Conservation (phyloP, 2,888 invertebrate genomes). For the Nebria brevicollis region DNA sequence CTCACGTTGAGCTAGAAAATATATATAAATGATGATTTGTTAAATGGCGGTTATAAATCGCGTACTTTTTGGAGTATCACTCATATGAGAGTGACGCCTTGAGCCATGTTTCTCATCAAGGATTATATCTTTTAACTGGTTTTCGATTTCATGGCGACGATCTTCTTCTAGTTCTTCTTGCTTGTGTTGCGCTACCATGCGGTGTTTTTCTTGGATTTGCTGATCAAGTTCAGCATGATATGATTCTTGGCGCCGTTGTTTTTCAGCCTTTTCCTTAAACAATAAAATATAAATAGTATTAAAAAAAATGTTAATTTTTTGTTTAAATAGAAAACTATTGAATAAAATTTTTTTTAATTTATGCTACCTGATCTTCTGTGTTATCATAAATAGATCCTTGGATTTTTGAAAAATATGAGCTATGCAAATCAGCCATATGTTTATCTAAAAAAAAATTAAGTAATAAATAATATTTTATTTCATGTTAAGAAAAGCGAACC, state of each 20-base stretch:
- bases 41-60: neutral
- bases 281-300: neutral
- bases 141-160: conserved; percentile 66
- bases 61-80: conserved; percentile 54
- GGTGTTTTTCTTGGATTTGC: conserved; percentile 75
- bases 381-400: conserved; percentile 16
- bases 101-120: neutral
- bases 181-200: conserved; percentile 59
- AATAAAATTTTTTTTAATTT: neutral
- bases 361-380: conserved; percentile 20
- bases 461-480: neutral
- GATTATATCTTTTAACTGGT: conserved; percentile 69
- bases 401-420: conserved; percentile 57
- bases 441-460: conserved; percentile 48
- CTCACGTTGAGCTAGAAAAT: conserved; percentile 63
- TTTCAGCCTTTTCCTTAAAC: conserved; percentile 60
- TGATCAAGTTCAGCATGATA: conserved; percentile 74
- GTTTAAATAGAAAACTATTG: no score
- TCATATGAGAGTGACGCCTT: neutral
- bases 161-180: conserved; percentile 59
- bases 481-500: conserved; percentile 52
- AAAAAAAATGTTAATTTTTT: neutral
- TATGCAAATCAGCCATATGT: conserved; percentile 45
- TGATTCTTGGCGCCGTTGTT: conserved; percentile 69
- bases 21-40: no score